Conservation (phyloP, 2,113 vertebrate species). For the Hipposideros armiger region DNA sequence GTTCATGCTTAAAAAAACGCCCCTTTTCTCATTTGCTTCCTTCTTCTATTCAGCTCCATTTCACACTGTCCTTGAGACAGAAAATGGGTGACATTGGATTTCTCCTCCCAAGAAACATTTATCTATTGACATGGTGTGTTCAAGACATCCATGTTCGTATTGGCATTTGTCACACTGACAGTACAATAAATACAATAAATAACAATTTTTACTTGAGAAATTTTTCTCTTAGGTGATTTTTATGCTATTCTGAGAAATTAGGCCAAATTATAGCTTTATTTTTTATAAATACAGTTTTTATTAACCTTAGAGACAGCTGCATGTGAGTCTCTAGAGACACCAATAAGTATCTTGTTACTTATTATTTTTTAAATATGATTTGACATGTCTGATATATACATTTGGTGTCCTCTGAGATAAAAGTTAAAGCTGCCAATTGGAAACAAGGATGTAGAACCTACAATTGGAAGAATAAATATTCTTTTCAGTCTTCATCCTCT, state of each 20-base stretch:
- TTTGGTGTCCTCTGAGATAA: conserved; percentile 3
- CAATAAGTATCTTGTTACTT: not conserved
- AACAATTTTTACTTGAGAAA: conserved; percentile 38
- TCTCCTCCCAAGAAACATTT: conserved; percentile 4
- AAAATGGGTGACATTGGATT: not conserved
- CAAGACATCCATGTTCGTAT: conserved; percentile 21
- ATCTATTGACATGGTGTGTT: conserved; percentile 18
- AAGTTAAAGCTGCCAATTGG: conserved; percentile 51
- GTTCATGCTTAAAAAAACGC: not conserved
- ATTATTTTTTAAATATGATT: conserved; percentile 37
- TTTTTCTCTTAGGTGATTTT: not conserved
- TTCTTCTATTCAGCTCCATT: not conserved
- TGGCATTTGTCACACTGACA: conserved; percentile 21
- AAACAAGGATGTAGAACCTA: conserved; percentile 22
- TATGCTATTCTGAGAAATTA: conserved; percentile 39
- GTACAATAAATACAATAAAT: conserved; percentile 1
- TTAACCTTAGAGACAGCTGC: conserved; percentile 10
- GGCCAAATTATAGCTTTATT: conserved; percentile 36
- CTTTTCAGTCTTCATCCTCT: not conserved
- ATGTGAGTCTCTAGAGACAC: not conserved
- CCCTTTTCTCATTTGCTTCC: not conserved
- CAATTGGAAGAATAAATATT: conserved; percentile 11
- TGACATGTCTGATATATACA: not conserved
- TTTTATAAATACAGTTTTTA: conserved; percentile 61
- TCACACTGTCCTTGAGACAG: not conserved